phyloP scores from a whole-genome alignment of 2,113 vertebrate genomes.

The Dromiciops gliroides region DNA sequence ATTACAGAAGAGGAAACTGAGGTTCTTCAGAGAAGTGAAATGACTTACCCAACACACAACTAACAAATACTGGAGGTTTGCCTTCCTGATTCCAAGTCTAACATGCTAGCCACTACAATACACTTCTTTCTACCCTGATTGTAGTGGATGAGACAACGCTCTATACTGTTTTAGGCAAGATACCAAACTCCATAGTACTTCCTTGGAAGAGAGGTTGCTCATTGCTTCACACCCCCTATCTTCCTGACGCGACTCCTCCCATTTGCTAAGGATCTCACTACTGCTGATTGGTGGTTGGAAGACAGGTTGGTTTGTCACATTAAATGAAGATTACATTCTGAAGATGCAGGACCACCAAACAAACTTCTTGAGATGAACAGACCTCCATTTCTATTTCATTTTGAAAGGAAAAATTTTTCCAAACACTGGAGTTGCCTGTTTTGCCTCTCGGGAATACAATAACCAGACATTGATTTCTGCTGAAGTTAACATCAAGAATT shows the following conservation, averaged over 20 bases:
- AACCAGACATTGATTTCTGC: slow-evolving; percentile 70
- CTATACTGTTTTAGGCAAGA: slow-evolving; percentile 16
- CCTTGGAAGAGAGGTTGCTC: not conserved
- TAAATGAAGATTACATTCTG: slow-evolving; percentile 56
- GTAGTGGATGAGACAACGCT: not conserved
- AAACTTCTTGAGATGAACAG: slow-evolving; percentile 25
- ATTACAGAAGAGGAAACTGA: not conserved
- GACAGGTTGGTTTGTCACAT: not conserved
- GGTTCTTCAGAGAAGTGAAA: not conserved
- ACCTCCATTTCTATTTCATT: slow-evolving; percentile 63
- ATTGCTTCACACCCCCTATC: slow-evolving; percentile 12
- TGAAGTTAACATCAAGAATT: slow-evolving; percentile 69
- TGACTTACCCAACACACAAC: not conserved
- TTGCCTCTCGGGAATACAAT: slow-evolving; percentile 61
- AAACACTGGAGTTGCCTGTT: slow-evolving; percentile 50
- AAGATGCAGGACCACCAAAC: slow-evolving; percentile 42
- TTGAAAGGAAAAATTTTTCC: slow-evolving; percentile 65
- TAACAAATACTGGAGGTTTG: not conserved
- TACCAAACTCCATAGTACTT: not conserved
- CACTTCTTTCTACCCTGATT: not conserved
- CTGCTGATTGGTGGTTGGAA: slow-evolving; percentile 9
- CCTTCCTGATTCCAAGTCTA: not conserved
- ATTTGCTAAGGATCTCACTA: not conserved
- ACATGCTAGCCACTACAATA: not conserved
- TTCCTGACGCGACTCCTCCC: slow-evolving; percentile 32